These are phyloP conservation scores for Grammomys dolichurus DNA, from an alignment of 2,113 vertebrate genomes.

Conservation along the genomic window DNA sequence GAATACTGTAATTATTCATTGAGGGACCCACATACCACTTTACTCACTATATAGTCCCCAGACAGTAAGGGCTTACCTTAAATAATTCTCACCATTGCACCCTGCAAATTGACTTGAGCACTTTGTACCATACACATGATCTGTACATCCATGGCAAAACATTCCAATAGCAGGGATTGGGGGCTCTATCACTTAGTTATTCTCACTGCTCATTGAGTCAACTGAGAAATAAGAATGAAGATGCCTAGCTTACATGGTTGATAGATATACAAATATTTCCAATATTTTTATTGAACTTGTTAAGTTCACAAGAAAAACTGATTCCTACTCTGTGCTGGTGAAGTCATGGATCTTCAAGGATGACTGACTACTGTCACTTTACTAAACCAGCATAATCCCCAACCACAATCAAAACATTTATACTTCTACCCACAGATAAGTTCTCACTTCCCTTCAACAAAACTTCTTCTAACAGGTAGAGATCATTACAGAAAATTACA, in stretches of 20 bases:
- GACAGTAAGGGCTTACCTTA: background rate
- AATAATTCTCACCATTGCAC: background rate
- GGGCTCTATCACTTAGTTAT: background rate
- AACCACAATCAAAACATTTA: too few relatives aligned
- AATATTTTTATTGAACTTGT: background rate
- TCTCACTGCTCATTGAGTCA: background rate
- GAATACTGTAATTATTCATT: background rate
- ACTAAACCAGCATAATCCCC: background rate
- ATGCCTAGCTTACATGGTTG: background rate
- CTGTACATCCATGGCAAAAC: background rate
- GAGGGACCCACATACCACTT: background rate
- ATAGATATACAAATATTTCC: background rate
- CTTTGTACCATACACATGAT: background rate
- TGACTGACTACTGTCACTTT: background rate
- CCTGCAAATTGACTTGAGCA: background rate
- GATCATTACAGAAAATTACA: background rate
- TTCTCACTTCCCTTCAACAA: background rate
- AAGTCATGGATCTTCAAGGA: background rate
- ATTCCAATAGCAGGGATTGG: background rate
- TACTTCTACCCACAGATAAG: background rate
- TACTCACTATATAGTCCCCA: background rate
- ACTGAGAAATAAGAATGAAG: slow-evolving; percentile 8
- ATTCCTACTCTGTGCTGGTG: background rate
- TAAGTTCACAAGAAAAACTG: background rate
- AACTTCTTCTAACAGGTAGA: background rate